A percentile compares a stretch with the other conserved stretches of the same genome.
These are phyloP conservation scores for Apostichopus californicus DNA, from an alignment of 35 echinoderm and acorn worm species.

Conservation along the genomic window DNA sequence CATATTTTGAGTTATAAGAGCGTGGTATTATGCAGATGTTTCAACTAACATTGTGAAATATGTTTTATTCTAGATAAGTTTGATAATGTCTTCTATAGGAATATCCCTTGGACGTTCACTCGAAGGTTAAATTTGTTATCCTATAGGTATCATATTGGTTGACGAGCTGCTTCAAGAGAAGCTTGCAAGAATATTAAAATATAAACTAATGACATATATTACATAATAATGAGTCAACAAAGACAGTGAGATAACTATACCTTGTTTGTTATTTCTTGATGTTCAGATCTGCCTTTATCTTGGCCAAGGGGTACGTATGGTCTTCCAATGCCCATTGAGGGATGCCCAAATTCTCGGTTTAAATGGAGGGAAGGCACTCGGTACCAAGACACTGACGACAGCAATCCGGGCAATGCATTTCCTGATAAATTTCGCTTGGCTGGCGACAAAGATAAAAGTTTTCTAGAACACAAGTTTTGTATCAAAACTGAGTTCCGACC, in stretches of 20 bases:
- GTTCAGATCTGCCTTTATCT: not conserved
- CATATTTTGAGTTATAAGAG: too few species aligned
- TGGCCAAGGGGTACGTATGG: slow-evolving; percentile 77
- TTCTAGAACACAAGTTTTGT: slow-evolving; percentile 59
- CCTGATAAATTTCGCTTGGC: slow-evolving; percentile 17
- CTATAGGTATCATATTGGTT: too few species aligned
- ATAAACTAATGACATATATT: too few species aligned
- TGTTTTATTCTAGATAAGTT: too few species aligned
- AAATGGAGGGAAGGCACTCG: slow-evolving; percentile 52
- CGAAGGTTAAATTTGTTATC: too few species aligned
- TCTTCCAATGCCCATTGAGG: slow-evolving; percentile 50
- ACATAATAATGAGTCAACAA: too few species aligned
- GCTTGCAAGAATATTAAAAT: too few species aligned
- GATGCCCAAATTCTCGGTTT: slow-evolving; percentile 59
- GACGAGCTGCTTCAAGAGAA: too few species aligned
- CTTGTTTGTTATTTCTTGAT: not conserved
- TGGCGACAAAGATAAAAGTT: not conserved
- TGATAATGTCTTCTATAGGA: not conserved
- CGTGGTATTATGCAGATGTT: too few species aligned
- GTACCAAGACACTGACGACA: slow-evolving; percentile 65
- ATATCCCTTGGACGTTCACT: not conserved
- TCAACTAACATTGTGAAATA: too few species aligned
- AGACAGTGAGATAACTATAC: too few species aligned
- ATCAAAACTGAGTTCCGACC: slow-evolving; percentile 55
- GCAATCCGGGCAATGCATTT: slow-evolving; percentile 51